Evolutionary conservation across 2,888 invertebrate species (phyloP), one percentile per base, ranked within the genome.

Genomic region (Leptopilina drosophilae): DNA sequence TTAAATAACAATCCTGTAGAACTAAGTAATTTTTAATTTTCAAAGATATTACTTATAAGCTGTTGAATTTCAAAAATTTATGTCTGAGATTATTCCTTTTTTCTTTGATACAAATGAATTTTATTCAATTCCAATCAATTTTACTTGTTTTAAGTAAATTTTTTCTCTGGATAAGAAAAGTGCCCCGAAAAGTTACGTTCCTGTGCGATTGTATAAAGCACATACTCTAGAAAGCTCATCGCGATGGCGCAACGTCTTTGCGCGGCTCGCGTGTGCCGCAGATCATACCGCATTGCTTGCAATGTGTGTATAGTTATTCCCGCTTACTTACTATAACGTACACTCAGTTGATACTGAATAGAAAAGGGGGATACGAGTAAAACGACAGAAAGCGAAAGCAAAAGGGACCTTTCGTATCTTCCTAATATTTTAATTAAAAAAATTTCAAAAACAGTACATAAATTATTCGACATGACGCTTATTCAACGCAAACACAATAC

Each of bases 241-340:
- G 81, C 85, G 84, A 82, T 83, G 85, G 84, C 85, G 85, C 85
- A 81, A 81, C 85, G 86, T 84, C 83, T 85, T 84, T 82, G 84
- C 86, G 86, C 86, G 80, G 80, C 79, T 80, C 81, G 84, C 85
- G 82, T 85, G 86, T 85, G 85, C 85, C 86, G 88, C 87, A 86
- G 88, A 88, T 87, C 86, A 83, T 86, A 84, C 87, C 88, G 88
- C 88, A 88, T 88, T 87, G 87, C 79, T 82, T 77, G 66, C 62
- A 62, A 67, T 66, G 64, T 77, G 64, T 80, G 46, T 73, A 49
- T 49, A 49, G 49, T 53, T 73, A 79, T 67, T 79, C 42, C 53
- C 64, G 77, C 53, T 79, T 49, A 5, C 67, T 53, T 66, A 77
- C 46, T 76, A 53, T 5, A 56, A 73, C 69, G 26, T 53, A 69